phyloP scores from a whole-genome alignment of 1,140 invertebrate species.

The Drosophila arizonae region DNA sequence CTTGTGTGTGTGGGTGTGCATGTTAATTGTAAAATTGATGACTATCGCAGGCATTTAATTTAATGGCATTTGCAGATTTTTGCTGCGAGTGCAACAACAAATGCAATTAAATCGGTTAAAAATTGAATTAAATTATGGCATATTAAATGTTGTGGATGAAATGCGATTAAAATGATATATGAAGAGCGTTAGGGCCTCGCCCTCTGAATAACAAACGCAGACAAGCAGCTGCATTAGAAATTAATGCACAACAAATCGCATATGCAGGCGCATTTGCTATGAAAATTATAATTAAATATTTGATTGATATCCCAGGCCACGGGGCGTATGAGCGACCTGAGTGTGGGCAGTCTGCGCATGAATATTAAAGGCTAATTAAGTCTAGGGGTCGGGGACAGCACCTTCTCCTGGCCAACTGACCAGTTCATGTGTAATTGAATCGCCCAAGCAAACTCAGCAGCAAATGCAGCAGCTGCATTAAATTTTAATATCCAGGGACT shows the following conservation, averaged over 20 bases:
- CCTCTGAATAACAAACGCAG: constrained; percentile 9
- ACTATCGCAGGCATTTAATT: constrained; percentile 39
- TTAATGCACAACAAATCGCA: constrained; percentile 8
- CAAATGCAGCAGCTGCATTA: constrained; percentile 28
- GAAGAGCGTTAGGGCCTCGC: not conserved
- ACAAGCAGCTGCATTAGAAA: constrained; percentile 34
- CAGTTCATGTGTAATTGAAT: constrained; percentile 8
- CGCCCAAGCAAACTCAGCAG: not conserved
- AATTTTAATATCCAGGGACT: constrained; percentile 8
- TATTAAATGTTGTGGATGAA: constrained; percentile 41
- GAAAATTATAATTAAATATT: constrained; percentile 50
- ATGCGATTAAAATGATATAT: constrained; percentile 35
- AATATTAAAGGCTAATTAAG: constrained; percentile 58
- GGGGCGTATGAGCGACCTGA: constrained; percentile 45
- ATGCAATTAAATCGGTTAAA: constrained; percentile 43
- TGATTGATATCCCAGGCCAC: constrained; percentile 35
- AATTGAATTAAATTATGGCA: constrained; percentile 57
- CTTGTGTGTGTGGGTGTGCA: constrained; percentile 4
- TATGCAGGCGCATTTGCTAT: constrained; percentile 32
- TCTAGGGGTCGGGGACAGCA: not conserved
- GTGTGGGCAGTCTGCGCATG: constrained; percentile 11
- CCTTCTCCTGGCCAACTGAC: not conserved
- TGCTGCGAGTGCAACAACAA: constrained; percentile 29
- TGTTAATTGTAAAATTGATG: constrained; percentile 37
- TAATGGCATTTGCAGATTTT: constrained; percentile 63